Evolutionary conservation across 2,888 invertebrate species (phyloP), one percentile per base, ranked within the genome.

Genomic region (Agrenia bidenticulata): DNA sequence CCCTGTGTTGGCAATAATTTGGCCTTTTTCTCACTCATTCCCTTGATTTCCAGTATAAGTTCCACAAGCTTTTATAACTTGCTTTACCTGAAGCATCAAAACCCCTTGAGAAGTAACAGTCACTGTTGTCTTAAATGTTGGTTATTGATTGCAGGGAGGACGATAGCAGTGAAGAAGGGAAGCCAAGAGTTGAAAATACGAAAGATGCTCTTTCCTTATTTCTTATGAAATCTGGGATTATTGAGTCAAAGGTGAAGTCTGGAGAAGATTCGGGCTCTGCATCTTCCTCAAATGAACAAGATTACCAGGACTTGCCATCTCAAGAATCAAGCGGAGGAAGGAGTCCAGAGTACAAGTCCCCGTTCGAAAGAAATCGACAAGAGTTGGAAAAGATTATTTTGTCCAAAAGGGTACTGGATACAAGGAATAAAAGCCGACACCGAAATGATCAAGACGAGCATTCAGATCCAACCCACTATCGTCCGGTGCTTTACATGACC

Each of bases 191-290:
- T 2, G 42, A 23, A 23, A 21, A n/a, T n/a, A 37, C 21, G 5
- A 58, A 58, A 26, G 58, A 58, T 45, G 45, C 58, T n/a, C 17
- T 58, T 13, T 42, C 58, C 4, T 2, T 2, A 45, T 58, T 58
- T 23, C 58, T 58, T 4, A 45, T 58, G 49, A 21, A 26, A 26
- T 58, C 58, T 24, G 58, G 58, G 17, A 39, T 58, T 9, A 32
- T 58, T 19, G 23, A 7, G 2, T 4, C 51, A 24, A 51, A 49
- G 17, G 17, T 15, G 17, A 9, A 23, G 2, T 11, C 13, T 15
- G 21, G 17, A 5, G 21, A 21, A 21, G 15, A 9, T 45, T 45
- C 45, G 7, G 51, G 13, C 5, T 19, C 21, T 23, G 7, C 19
- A n/a, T 58, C 58, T 17, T 23, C 27, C 15, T 58, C 58, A 21